These are phyloP conservation scores for Chrysolina oricalcia DNA, from an alignment of 2,888 invertebrate genomes.

Conservation along the genomic window DNA sequence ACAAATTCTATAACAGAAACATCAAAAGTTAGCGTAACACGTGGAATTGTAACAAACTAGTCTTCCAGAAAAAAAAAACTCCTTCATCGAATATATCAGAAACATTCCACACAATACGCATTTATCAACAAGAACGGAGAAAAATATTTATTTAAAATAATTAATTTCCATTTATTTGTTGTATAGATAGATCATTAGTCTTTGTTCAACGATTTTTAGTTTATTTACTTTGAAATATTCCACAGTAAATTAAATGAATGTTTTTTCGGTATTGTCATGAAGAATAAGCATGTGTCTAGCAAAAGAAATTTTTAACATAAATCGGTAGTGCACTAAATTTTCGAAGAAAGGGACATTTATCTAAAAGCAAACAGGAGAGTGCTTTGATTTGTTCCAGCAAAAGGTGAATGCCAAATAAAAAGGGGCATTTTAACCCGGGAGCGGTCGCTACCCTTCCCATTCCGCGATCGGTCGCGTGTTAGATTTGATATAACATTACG, in stretches of 20 bases:
- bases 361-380: too few relatives aligned
- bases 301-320: too few relatives aligned
- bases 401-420: too few relatives aligned
- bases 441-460: too few relatives aligned
- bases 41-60: neutral
- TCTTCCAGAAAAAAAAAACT: neutral
- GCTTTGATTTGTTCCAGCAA: too few relatives aligned
- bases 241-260: neutral
- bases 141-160: constrained; percentile 2
- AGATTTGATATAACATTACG: too few relatives aligned
- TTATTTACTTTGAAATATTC: neutral
- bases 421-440: too few relatives aligned
- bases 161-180: neutral
- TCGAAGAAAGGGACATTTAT: too few relatives aligned
- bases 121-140: neutral
- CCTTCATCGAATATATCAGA: neutral
- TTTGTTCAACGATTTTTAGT: neutral
- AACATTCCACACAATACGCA: neutral
- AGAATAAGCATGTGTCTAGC: neutral
- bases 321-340: too few relatives aligned
- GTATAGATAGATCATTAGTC: neutral
- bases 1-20: too few relatives aligned
- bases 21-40: neutral
- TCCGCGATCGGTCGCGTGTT: too few relatives aligned
- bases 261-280: neutral